A percentile compares a stretch with the other conserved stretches of the same genome.
Conservation (phyloP, 1,140 invertebrate species). For the Chionoecetes opilio region DNA sequence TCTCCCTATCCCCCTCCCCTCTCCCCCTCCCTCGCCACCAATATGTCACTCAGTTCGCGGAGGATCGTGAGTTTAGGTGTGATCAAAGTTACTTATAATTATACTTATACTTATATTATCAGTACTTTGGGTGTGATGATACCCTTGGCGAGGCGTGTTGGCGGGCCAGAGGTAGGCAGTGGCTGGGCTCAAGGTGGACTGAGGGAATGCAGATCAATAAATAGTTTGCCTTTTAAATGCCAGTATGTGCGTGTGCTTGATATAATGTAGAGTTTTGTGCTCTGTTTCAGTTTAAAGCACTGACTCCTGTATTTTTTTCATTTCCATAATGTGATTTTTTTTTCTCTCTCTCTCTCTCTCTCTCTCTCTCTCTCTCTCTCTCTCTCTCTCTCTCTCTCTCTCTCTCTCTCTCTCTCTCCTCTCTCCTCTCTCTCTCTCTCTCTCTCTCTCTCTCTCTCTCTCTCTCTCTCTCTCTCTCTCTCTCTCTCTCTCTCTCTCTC, state of each 20-base stretch:
- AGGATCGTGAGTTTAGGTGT: neutral
- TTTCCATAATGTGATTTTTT: too few species aligned
- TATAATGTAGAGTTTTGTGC: too few species aligned
- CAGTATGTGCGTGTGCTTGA: too few species aligned
- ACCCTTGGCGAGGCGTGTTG: neutral
- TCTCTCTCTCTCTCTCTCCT: neutral
- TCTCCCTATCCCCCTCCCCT: too few species aligned
- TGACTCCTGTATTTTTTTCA: too few species aligned
- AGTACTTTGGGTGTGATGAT: too few species aligned
- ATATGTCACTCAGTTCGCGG: neutral
- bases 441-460: neutral
- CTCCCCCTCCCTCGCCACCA: neutral
- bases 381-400: neutral
- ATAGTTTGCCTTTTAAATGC: too few species aligned
- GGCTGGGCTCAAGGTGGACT: neutral
- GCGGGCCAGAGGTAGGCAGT: neutral
- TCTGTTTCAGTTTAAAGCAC: too few species aligned
- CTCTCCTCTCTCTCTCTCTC: neutral
- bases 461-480: neutral
- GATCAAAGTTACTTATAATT: too few species aligned
- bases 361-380: neutral
- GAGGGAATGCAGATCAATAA: neutral
- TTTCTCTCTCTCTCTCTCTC: neutral
- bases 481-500: too few species aligned
- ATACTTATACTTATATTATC: too few species aligned